A percentile compares a stretch with the other conserved stretches of the same genome.
Evolutionary conservation across 2,113 vertebrate genomes (phyloP).

Genomic region (Tylochromis polylepis): DNA sequence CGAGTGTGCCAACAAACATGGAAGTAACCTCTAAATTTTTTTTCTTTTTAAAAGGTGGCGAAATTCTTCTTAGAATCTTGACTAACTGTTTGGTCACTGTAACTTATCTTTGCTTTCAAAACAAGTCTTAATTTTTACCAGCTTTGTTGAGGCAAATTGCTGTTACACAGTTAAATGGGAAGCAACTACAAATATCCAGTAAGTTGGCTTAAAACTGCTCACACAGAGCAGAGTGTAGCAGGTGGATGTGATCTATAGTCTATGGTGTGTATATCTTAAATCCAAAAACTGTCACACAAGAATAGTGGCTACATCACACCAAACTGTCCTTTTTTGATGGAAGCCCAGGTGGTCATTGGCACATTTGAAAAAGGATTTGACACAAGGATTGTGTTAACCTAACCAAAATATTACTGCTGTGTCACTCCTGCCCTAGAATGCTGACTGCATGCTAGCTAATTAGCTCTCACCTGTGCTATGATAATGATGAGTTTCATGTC

Average conservation of each 20-base stretch:
- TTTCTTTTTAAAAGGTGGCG: background rate
- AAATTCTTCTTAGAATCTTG: background rate
- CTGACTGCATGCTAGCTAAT: background rate
- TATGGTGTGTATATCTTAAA: background rate
- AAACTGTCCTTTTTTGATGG: background rate
- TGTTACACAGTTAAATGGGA: background rate
- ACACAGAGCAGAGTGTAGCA: background rate
- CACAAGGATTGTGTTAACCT: accelerated
- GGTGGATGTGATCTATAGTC: background rate
- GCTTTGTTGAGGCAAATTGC: background rate
- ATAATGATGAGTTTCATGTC: background rate
- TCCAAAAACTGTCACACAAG: background rate
- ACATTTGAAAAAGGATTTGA: background rate
- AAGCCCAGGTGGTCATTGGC: background rate
- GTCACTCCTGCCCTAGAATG: background rate
- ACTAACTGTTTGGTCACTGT: background rate
- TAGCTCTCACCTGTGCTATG: accelerated
- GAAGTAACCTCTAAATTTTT: background rate
- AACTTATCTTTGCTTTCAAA: background rate
- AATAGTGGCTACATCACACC: background rate
- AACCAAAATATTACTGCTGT: background rate
- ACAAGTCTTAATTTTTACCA: background rate
- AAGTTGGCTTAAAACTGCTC: background rate
- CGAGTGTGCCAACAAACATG: background rate
- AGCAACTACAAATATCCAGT: background rate